phyloP scores from a whole-genome alignment of 1,140 invertebrate species.

The Microplitis mediator region DNA sequence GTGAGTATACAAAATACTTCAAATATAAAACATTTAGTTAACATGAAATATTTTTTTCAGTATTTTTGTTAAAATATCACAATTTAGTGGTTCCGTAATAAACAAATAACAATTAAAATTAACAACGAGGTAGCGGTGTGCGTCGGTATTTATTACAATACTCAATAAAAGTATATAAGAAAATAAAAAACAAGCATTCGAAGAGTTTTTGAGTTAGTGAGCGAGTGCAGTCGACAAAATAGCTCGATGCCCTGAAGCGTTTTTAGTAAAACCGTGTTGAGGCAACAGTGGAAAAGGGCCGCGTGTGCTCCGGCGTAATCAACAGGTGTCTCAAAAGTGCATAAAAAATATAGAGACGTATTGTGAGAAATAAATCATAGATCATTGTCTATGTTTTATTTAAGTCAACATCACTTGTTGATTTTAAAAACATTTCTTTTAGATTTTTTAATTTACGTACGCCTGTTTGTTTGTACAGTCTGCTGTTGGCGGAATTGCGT shows the following conservation, averaged over 20 bases:
- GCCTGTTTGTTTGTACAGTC: not conserved
- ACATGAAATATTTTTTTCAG: too few species aligned
- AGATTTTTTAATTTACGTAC: not conserved
- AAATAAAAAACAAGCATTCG: too few species aligned
- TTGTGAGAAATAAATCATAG: constrained; percentile 17
- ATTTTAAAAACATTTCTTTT: too few species aligned
- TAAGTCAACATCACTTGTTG: not conserved
- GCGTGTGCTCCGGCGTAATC: constrained; percentile 27
- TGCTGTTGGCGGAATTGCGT: too few species aligned
- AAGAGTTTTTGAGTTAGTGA: not conserved
- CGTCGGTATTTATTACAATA: too few species aligned
- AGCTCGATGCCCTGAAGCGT: not conserved
- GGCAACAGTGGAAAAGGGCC: constrained; percentile 14
- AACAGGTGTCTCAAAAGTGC: constrained; percentile 38
- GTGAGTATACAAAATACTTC: too few species aligned
- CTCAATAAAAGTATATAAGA: too few species aligned
- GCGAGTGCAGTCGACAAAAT: not conserved
- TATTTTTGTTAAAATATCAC: too few species aligned
- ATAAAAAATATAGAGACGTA: constrained; percentile 32
- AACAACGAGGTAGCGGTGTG: too few species aligned
- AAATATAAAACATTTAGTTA: too few species aligned
- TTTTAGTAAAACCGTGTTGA: not conserved
- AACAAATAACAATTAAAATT: too few species aligned
- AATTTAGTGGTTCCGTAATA: too few species aligned
- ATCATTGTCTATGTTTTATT: not conserved